Conservation (phyloP, 2,797 vertebrate genomes). For the Clarias fuscus region DNA sequence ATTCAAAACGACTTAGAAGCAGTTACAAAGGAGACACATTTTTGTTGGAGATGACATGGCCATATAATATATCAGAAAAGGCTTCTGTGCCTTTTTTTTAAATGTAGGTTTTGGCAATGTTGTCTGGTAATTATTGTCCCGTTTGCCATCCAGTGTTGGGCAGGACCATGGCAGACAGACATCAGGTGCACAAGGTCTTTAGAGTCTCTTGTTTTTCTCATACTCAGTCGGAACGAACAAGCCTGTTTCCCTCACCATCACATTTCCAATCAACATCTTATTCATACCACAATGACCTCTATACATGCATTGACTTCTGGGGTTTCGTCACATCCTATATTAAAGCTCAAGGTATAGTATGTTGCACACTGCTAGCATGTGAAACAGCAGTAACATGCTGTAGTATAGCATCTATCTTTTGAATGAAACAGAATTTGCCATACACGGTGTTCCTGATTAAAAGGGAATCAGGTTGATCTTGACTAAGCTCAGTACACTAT, state of each 20-base stretch:
- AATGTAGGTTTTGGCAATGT: too few relatives aligned
- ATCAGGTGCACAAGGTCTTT: too few relatives aligned
- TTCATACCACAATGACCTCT: constrained; percentile 11
- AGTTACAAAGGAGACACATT: too few relatives aligned
- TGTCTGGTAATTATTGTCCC: too few relatives aligned
- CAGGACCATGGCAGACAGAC: too few relatives aligned
- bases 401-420: background rate
- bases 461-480: background rate
- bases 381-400: background rate
- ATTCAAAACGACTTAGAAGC: too few relatives aligned
- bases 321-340: background rate
- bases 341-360: background rate
- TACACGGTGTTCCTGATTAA: background rate
- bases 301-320: background rate
- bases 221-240: background rate
- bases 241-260: background rate
- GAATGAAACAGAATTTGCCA: background rate
- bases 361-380: background rate
- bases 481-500: background rate
- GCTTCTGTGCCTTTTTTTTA: too few relatives aligned
- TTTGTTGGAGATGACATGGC: too few relatives aligned
- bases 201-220: background rate
- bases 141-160: too few relatives aligned
- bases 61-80: too few relatives aligned
- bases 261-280: constrained; percentile 7